Evolutionary conservation across 2,797 vertebrate genomes (phyloP).

Genomic region (Trachurus trachurus): DNA sequence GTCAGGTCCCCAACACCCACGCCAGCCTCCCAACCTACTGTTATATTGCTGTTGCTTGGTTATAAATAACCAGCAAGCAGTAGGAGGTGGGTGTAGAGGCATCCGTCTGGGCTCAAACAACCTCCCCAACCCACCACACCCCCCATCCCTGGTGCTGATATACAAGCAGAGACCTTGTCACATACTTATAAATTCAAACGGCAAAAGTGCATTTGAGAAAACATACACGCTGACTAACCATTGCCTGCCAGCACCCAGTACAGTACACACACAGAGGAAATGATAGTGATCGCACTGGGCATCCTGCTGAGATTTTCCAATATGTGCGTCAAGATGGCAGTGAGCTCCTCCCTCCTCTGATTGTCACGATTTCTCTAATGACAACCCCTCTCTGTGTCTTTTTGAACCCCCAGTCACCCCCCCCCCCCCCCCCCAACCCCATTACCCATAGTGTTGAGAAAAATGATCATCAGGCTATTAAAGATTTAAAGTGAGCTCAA

Average conservation of each 20-base stretch:
- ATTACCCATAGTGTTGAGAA: slow-evolving; percentile 8
- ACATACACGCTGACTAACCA: slow-evolving; percentile 48
- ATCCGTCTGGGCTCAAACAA: slow-evolving; percentile 18
- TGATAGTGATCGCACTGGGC: slow-evolving; percentile 73
- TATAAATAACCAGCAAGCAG: slow-evolving; percentile 53
- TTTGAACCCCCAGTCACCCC: slow-evolving; percentile 23
- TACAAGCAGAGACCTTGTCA: slow-evolving; percentile 44
- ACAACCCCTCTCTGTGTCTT: slow-evolving; percentile 46
- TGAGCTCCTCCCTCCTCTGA: slow-evolving; percentile 53
- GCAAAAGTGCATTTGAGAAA: slow-evolving; percentile 49
- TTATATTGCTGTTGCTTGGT: slow-evolving; percentile 31
- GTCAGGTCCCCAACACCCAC: not conserved
- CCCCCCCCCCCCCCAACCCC: not conserved
- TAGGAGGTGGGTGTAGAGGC: not conserved
- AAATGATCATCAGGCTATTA: slow-evolving; percentile 41
- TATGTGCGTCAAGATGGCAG: slow-evolving; percentile 56
- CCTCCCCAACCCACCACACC: slow-evolving; percentile 4
- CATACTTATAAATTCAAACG: slow-evolving; percentile 40
- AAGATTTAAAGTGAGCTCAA: slow-evolving; percentile 51
- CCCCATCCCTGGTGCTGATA: slow-evolving; percentile 17
- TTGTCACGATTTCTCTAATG: slow-evolving; percentile 45
- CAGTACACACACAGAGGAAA: slow-evolving; percentile 44
- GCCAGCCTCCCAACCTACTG: slow-evolving; percentile 29
- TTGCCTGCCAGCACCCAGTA: slow-evolving; percentile 46
- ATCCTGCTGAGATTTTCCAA: slow-evolving; percentile 55